These are phyloP conservation scores for Atethmia centrago DNA, from an alignment of 2,888 invertebrate species.

Conservation along the genomic window DNA sequence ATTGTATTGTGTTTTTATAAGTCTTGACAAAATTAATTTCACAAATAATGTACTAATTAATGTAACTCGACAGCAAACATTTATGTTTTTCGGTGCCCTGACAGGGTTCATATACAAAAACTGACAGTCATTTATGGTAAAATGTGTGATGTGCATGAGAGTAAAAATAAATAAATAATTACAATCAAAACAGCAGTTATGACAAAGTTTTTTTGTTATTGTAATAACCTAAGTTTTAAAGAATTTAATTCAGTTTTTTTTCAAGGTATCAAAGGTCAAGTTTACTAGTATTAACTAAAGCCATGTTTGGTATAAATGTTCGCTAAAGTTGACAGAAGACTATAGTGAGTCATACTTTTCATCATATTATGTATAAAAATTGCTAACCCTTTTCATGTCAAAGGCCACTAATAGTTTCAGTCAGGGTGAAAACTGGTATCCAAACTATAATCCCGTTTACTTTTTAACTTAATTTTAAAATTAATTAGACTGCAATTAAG, in stretches of 20 bases:
- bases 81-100: too few relatives aligned
- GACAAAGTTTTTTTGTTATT: not conserved
- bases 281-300: conserved; percentile 13
- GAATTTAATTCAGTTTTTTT: conserved; percentile 11
- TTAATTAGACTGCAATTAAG: not conserved
- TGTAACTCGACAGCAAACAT: too few relatives aligned
- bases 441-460: not conserved
- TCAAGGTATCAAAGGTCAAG: not conserved
- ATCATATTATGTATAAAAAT: not conserved
- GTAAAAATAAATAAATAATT: too few relatives aligned
- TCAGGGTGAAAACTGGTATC: not conserved
- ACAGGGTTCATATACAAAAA: too few relatives aligned
- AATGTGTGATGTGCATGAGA: too few relatives aligned
- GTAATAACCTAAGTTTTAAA: not conserved
- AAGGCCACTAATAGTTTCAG: not conserved
- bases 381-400: not conserved
- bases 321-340: not conserved
- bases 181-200: not conserved
- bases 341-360: conserved; percentile 9
- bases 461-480: not conserved
- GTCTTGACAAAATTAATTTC: too few relatives aligned
- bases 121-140: too few relatives aligned
- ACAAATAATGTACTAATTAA: too few relatives aligned
- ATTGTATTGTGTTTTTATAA: too few relatives aligned
- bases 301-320: not conserved